Evolutionary conservation across 2,113 vertebrate genomes (phyloP), one percentile per base, ranked within the genome.

Genomic region (Cygnus buccinator): DNA sequence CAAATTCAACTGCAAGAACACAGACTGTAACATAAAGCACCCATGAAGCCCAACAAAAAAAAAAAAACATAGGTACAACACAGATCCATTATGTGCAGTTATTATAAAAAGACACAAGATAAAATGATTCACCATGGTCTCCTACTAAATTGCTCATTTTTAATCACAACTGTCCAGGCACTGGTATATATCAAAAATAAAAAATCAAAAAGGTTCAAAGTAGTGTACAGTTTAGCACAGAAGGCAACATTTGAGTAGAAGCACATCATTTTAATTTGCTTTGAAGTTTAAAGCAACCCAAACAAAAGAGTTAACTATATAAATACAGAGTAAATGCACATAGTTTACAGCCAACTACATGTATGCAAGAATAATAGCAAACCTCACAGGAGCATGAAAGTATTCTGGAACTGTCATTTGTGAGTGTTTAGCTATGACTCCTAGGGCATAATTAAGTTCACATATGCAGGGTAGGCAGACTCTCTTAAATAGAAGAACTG

Each of bases 321-420:
- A 98, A 98, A 98, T 97, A 98, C 92, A 97, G 96, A 97, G 43
- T 91, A 98, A 97, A 97, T 93, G 97, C 97, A 98, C 91, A 94
- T 63, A 94, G 94, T 98, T 98, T 97, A 98, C 93, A 98, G 97
- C 93, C 91, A 97, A 72, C 70, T 97, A 97, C 89, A 97, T 55
- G 76, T 94, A 97, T 75, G 92, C 72, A 95, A 97, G 90, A 97
- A 95, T 73, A 94, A 95, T 13, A 98, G 95, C 89, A 95, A 97
- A 96, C 95, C 94, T 98, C 97, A 96, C 94, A 95, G 13, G 68
- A 97, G 87, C 75, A 94, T n/a, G 62, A 90, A 91, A 95, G 73
- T 87, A 79, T 52, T 86, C 46, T 26, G 66, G 80, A 90, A 46
- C 81, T 90, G 46, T 68, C 59, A 48, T 26, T 43, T 85, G 82